Conservation (phyloP, 1,140 invertebrate genomes). For the Contarinia nasturtii region DNA sequence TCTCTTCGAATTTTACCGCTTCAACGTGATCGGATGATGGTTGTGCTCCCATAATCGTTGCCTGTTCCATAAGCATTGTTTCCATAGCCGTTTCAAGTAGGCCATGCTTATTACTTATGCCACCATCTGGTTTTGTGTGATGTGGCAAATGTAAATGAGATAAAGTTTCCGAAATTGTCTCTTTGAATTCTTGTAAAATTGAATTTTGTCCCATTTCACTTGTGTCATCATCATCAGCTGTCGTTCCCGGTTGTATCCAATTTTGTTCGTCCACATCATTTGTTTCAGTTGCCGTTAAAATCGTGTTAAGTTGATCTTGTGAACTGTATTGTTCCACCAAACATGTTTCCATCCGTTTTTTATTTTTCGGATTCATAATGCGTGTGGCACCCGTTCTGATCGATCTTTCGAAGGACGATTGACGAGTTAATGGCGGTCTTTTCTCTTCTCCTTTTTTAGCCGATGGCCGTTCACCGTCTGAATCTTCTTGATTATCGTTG, state of each 20-base stretch:
- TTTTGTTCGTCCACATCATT: constrained; percentile 13
- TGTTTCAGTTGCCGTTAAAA: constrained; percentile 1
- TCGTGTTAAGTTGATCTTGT: constrained; percentile 1
- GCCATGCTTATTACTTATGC: constrained; percentile 8
- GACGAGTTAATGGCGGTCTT: neutral
- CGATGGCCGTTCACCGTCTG: neutral
- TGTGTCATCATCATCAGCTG: constrained; percentile 13
- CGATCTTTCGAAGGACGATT: neutral
- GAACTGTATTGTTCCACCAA: neutral
- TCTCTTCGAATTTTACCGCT: constrained; percentile 5
- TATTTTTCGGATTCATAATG: neutral
- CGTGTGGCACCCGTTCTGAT: neutral
- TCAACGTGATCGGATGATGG: constrained; percentile 15
- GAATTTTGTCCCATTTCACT: constrained; percentile 12
- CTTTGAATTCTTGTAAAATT: constrained; percentile 14
- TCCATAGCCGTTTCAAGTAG: constrained; percentile 28
- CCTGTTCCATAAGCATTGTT: constrained; percentile 29
- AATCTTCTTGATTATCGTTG: neutral
- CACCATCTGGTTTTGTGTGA: neutral
- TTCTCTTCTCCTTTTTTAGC: neutral
- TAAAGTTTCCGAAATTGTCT: constrained; percentile 6
- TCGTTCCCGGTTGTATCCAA: constrained; percentile 20
- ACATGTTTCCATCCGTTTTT: neutral
- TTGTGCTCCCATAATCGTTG: constrained; percentile 12
- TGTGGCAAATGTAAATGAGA: constrained; percentile 8